Conservation (phyloP, 2,888 invertebrate genomes). For the Metallyticus violacea region DNA sequence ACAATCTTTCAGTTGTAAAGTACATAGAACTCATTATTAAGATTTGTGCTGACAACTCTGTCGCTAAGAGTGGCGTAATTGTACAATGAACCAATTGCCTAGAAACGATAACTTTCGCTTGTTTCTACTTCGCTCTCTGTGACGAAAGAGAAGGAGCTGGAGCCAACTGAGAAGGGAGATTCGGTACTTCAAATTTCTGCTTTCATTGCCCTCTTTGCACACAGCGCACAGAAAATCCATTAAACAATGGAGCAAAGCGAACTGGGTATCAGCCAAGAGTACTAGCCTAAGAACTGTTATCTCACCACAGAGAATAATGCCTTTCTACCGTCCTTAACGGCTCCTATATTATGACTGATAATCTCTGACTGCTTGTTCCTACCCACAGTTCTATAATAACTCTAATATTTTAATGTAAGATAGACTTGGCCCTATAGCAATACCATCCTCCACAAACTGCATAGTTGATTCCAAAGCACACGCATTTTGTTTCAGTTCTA, state of each 20-base stretch:
- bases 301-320: not conserved
- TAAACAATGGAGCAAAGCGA: not conserved
- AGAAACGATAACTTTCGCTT: not conserved
- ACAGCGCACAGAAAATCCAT: not conserved
- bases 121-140: not conserved
- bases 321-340: not conserved
- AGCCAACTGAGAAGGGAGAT: too few relatives aligned
- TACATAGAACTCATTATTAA: not conserved
- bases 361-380: too few relatives aligned
- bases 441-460: too few relatives aligned
- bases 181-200: not conserved
- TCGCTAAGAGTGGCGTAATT: not conserved
- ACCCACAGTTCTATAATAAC: too few relatives aligned
- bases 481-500: too few relatives aligned
- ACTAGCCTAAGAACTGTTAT: not conserved
- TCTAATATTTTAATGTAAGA: too few relatives aligned
- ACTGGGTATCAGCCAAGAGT: not conserved
- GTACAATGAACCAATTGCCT: not conserved
- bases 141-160: too few relatives aligned
- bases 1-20: too few relatives aligned
- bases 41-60: not conserved
- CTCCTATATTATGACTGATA: not conserved
- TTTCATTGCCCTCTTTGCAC: not conserved
- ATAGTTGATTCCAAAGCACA: too few relatives aligned
- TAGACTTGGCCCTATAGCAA: too few relatives aligned